Conservation (phyloP, 2,797 vertebrate species). For the Erpetoichthys calabaricus region DNA sequence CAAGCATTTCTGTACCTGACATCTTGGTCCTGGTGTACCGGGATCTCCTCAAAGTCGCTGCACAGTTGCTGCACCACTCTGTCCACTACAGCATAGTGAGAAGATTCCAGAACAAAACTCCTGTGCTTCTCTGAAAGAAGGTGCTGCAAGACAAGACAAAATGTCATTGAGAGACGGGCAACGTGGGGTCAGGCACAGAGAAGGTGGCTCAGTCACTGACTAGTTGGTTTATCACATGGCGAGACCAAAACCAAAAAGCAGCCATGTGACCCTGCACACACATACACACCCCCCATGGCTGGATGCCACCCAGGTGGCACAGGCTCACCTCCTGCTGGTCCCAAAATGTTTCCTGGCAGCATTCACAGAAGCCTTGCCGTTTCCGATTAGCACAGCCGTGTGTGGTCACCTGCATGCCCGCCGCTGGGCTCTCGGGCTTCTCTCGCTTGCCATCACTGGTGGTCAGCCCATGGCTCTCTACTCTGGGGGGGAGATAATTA, state of each 20-base stretch:
- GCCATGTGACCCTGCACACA: no score
- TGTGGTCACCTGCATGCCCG: constrained; percentile 23
- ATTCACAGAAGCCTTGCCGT: constrained; percentile 60
- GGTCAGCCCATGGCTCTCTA: constrained; percentile 19
- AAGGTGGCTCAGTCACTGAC: no score
- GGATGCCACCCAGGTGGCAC: no score
- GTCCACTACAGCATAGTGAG: constrained; percentile 50
- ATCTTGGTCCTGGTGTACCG: not conserved
- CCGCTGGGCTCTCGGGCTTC: constrained; percentile 7
- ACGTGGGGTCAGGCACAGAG: no score
- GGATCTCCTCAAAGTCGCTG: constrained; percentile 25
- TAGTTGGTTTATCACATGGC: no score
- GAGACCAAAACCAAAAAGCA: no score
- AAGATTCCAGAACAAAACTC: constrained; percentile 44
- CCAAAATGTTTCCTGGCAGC: constrained; percentile 57
- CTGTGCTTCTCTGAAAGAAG: constrained; percentile 57
- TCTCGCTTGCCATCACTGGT: constrained; percentile 22
- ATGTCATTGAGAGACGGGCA: constrained; percentile 1
- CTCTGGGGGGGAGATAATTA: constrained; percentile 18
- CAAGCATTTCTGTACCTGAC: no score
- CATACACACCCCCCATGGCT: no score
- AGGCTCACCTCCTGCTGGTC: constrained; percentile 50
- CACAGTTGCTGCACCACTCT: constrained; percentile 45
- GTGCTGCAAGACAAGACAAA: constrained; percentile 45
- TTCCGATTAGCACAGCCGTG: constrained; percentile 36